Base-by-base conservation (phyloP, 2,113 vertebrate species). In the Progne subis region DNA sequence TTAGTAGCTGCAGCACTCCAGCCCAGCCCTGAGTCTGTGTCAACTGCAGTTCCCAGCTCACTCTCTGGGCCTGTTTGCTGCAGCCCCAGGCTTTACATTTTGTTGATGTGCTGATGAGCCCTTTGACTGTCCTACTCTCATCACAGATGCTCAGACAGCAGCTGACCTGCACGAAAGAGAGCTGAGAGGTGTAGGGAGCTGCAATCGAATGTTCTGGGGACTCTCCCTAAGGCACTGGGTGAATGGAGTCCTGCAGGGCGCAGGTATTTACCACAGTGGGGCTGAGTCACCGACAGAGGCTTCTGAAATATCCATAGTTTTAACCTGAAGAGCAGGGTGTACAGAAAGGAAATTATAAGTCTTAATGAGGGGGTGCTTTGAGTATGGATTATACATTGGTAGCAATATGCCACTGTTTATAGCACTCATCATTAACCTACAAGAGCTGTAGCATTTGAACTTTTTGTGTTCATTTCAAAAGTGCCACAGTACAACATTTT, bases 401-500 rank as follows among this genome's bases (percentile, higher is more conserved):
- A 97, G 92, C 95, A 96, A 94, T 95, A 95, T 91, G 92, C 71
- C 65, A 56, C 71, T 96, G 87, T 96, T 97, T 95, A 92, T 89
- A 88, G 91, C 94, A 86, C n/a, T n/a, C 95, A 86, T 94, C 91
- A 94, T 93, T 97, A 97, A 82, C 91, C 87, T 64, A 81, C 90
- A 84, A 95, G 94, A 97, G 92, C 93, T 86, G 64, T 21, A 88
- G 76, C 24, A 17, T 82, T 95, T 97, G 94, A 98, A 98, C 94
- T 96, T 96, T 96, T 93, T 96, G 89, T 95, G 79, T 96, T 97
- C 96, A 84, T 96, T 97, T 96, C 93, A 93, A 64, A 97, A 90
- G 94, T 95, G 55, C 77, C 96, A 97, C 60, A 50, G 82, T 87
- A 92, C 57, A 95, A 92, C 92, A 70, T 94, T 97, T 93, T 82